Conservation (phyloP, 2,113 vertebrate species). For the Tychaedon coryphoeus region DNA sequence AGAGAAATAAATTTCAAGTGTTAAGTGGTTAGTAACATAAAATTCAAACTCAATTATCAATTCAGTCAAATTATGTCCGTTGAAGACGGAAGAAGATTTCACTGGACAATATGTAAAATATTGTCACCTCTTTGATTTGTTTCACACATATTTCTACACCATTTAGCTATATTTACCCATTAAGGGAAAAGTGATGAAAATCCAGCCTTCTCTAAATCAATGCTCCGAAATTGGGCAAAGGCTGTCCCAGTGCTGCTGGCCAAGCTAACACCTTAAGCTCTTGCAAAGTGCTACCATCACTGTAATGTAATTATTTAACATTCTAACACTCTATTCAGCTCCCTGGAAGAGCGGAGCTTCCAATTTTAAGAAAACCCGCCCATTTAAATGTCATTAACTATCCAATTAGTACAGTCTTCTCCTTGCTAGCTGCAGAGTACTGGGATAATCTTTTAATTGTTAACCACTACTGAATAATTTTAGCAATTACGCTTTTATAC, state of each 20-base stretch:
- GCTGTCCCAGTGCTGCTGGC: neutral
- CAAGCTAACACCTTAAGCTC: neutral
- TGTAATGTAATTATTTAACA: neutral
- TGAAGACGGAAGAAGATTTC: neutral
- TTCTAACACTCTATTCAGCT: neutral
- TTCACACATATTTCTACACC: neutral
- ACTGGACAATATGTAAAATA: neutral
- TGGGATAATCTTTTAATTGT: constrained; percentile 22
- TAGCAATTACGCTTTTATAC: neutral
- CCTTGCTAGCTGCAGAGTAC: neutral
- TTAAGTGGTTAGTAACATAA: neutral
- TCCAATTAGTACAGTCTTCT: constrained; percentile 38
- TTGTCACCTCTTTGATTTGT: too few species aligned
- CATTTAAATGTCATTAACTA: constrained; percentile 59
- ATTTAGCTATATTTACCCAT: neutral
- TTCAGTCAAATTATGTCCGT: neutral
- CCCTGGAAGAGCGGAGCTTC: neutral
- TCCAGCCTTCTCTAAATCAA: neutral
- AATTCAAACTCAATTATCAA: neutral
- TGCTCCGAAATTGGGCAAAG: neutral
- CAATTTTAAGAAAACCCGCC: constrained; percentile 30
- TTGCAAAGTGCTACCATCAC: neutral
- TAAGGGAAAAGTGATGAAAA: neutral
- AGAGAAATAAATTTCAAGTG: neutral
- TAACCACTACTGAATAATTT: neutral